Conservation (phyloP, 2,888 invertebrate genomes). For the Oligia strigilis region DNA sequence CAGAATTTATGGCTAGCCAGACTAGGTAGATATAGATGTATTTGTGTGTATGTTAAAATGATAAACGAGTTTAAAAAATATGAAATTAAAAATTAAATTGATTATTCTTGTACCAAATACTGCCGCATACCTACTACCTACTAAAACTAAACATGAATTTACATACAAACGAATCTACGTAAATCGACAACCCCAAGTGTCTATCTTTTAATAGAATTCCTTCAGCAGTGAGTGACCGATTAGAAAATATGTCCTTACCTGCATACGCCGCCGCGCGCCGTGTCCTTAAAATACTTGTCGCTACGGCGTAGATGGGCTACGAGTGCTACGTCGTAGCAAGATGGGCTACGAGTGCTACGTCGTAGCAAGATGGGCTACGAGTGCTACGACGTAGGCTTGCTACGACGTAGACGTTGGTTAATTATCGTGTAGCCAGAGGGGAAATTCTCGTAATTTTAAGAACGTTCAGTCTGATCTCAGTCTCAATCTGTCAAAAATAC, state of each 20-base stretch:
- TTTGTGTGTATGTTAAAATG: too few species aligned
- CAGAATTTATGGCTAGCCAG: too few species aligned
- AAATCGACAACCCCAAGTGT: background rate
- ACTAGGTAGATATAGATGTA: too few species aligned
- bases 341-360: background rate
- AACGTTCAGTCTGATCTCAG: too few species aligned
- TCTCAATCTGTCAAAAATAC: too few species aligned
- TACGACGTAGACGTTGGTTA: slow-evolving; percentile 4
- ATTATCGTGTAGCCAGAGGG: background rate
- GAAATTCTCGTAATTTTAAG: too few species aligned
- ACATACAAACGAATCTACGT: background rate
- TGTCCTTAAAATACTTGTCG: background rate
- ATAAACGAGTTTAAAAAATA: too few species aligned
- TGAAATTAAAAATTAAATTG: too few species aligned
- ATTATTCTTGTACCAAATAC: background rate
- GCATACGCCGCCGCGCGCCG: background rate
- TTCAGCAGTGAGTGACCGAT: background rate
- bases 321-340: slow-evolving; percentile 15
- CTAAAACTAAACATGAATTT: background rate
- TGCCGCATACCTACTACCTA: background rate
- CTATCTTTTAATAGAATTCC: background rate
- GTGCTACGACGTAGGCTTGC: slow-evolving; percentile 12
- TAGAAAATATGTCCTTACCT: background rate
- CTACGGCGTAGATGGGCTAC: background rate
- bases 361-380: background rate